Evolutionary conservation across 1,140 invertebrate genomes (phyloP), one percentile per base, ranked within the genome.

Genomic region (Himalopsyche phryganea): DNA sequence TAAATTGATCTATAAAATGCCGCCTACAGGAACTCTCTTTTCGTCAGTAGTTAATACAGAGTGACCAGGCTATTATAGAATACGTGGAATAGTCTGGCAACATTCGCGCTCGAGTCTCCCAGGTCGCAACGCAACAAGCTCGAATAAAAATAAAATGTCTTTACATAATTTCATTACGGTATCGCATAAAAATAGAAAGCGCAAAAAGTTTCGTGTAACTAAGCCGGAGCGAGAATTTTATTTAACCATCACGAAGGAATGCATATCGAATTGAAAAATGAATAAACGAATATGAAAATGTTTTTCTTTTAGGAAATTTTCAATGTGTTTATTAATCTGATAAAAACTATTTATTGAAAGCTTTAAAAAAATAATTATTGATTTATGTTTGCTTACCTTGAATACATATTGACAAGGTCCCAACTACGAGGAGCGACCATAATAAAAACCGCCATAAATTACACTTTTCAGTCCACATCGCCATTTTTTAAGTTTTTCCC

Each of bases 401-500:
- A 64, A 71, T 71, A 52, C 66, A 65, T 52, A 67, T 65, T 63
- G 74, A 70, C 60, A 75, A 67, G 66, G 72, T 67, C 63, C 73
- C 69, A 65, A 69, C 70, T 58, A 70, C 68, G 60, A 75, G 68
- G 69, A 76, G 66, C 62, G 71, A 66, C 71, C 74, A 77, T 72
- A 76, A 71, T 66, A 69, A 69, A 72, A 71, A 72, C 73, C 75
- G 75, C 76, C 76, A 78, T 70, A 75, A 66, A 68, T 67, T 71
- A 66, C 71, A 71, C 68, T 70, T 72, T 65, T 74, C 70, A 71
- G 72, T 76, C 75, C 76, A 75, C 76, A 76, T 35, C 50, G 61
- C 61, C 61, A 63, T 63, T 59, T 59, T 59, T 19, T 45, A 52
- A 44, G 51, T 58, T 45, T 20, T 49, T 33, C 13, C 42, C 20